Conservation (phyloP, 1,140 invertebrate species). For the Antheraea pernyi region DNA sequence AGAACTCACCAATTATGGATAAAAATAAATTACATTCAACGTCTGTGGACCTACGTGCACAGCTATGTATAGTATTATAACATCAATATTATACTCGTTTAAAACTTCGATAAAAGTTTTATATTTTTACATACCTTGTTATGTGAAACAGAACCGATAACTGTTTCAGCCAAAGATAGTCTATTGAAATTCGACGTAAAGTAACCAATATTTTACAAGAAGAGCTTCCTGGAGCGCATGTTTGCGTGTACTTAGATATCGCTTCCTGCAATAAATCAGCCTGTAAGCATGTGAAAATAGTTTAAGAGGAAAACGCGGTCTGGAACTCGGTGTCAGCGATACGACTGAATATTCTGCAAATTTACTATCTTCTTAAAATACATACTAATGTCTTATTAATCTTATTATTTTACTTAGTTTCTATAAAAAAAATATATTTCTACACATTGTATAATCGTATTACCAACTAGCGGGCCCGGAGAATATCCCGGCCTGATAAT, state of each 20-base stretch:
- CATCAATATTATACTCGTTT: too few relatives aligned
- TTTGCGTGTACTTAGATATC: conserved; percentile 33
- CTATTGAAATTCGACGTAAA: conserved; percentile 36
- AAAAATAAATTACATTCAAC: too few relatives aligned
- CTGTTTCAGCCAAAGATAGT: background rate
- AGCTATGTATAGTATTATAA: too few relatives aligned
- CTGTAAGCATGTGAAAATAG: conserved; percentile 44
- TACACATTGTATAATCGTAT: too few relatives aligned
- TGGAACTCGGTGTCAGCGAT: conserved; percentile 39
- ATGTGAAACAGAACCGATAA: background rate
- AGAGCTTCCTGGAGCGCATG: conserved; percentile 29
- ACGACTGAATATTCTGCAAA: conserved; percentile 27
- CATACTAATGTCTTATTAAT: too few relatives aligned
- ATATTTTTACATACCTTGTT: background rate
- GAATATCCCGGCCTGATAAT: too few relatives aligned
- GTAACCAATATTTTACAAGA: conserved; percentile 42
- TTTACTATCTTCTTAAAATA: background rate
- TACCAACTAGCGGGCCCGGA: too few relatives aligned
- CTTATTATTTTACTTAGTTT: too few relatives aligned
- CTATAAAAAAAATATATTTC: too few relatives aligned
- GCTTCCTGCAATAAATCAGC: conserved; percentile 52
- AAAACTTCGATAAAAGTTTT: too few relatives aligned
- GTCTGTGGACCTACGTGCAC: too few relatives aligned
- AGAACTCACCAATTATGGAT: too few relatives aligned
- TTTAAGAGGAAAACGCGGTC: conserved; percentile 39